Evolutionary conservation across 2,113 vertebrate species (phyloP).

Genomic region (Laterallus jamaicensis): DNA sequence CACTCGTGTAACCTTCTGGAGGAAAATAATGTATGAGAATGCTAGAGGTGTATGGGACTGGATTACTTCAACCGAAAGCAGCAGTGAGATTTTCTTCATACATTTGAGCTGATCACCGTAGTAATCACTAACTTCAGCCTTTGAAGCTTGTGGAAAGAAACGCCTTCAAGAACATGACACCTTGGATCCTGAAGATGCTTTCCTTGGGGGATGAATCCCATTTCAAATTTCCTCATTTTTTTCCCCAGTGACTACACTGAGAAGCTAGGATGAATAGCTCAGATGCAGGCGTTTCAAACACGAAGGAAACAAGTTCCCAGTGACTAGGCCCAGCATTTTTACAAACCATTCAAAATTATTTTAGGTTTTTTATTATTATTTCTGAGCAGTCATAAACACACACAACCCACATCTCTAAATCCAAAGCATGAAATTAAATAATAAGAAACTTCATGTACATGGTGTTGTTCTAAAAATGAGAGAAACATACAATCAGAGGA

Average conservation of each 20-base stretch:
- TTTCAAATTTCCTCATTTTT: not conserved
- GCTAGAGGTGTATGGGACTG: not conserved
- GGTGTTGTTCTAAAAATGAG: not conserved
- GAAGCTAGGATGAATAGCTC: not conserved
- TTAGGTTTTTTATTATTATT: not conserved
- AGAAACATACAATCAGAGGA: not conserved
- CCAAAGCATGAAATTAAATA: conserved; percentile 1
- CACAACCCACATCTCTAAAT: not conserved
- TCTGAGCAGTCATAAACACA: not conserved
- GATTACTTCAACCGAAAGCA: not conserved
- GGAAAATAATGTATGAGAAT: not conserved
- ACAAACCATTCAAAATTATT: not conserved
- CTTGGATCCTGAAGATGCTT: not conserved
- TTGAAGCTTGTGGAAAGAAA: not conserved
- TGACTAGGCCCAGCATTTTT: not conserved
- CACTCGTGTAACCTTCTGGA: not conserved
- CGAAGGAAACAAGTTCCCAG: not conserved
- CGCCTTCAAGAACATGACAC: not conserved
- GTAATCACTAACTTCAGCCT: not conserved
- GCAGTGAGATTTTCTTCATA: not conserved
- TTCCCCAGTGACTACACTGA: not conserved
- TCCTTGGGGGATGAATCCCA: not conserved
- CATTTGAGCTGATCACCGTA: not conserved
- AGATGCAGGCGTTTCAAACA: not conserved
- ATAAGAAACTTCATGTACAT: not conserved